These are phyloP conservation scores for Anagyrus pseudococci DNA, from an alignment of 2,888 invertebrate species.

Conservation along the genomic window DNA sequence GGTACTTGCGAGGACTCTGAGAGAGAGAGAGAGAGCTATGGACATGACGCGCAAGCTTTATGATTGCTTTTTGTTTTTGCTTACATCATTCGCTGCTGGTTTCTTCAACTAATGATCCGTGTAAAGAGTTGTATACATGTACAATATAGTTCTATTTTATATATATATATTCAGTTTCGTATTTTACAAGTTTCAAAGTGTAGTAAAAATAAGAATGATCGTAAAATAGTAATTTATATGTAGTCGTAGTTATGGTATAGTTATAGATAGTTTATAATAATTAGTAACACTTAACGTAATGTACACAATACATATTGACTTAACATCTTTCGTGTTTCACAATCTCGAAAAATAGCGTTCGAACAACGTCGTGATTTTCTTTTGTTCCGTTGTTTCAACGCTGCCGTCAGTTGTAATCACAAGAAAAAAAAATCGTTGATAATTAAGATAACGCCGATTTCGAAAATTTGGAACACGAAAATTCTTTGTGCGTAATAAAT, in stretches of 20 bases:
- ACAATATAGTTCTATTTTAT: constrained; percentile 7
- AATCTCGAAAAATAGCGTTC: no score
- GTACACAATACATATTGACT: constrained; percentile 51
- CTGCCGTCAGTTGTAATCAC: no score
- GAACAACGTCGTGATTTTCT: no score
- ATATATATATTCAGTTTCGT: constrained; percentile 33
- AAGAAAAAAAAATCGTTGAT: constrained; percentile 14
- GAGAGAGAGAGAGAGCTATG: constrained; percentile 11
- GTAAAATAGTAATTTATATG: constrained; percentile 46
- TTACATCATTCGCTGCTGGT: constrained; percentile 18
- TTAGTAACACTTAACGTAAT: constrained; percentile 54
- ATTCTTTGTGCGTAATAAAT: constrained; percentile 10
- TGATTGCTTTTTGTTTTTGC: constrained; percentile 9
- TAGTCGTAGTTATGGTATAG: constrained; percentile 18
- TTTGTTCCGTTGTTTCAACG: no score
- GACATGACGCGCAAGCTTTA: constrained; percentile 10
- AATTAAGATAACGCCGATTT: constrained; percentile 1
- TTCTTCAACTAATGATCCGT: constrained; percentile 2
- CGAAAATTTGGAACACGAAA: constrained; percentile 21
- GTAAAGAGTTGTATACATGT: constrained; percentile 14
- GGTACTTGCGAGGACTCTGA: no score
- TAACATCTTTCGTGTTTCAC: constrained; percentile 31
- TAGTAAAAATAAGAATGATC: constrained; percentile 31
- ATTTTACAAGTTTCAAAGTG: constrained; percentile 33
- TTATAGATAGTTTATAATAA: constrained; percentile 44